Conservation (phyloP, 1,140 invertebrate species). For the Arion vulgaris region DNA sequence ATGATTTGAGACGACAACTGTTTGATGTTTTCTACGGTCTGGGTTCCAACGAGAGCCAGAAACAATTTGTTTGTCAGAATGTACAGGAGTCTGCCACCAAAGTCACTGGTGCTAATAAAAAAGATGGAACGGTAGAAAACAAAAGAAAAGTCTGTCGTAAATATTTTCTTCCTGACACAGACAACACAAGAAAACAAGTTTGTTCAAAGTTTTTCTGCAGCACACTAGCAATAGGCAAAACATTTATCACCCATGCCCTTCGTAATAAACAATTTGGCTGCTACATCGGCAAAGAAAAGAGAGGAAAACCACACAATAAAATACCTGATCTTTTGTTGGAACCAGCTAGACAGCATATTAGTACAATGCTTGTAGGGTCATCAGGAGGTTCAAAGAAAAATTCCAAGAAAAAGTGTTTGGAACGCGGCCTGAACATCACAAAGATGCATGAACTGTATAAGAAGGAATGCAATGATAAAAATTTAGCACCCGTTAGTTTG, state of each 20-base stretch:
- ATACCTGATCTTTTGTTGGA: constrained; percentile 2
- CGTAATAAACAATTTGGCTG: constrained; percentile 25
- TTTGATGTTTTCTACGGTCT: constrained; percentile 24
- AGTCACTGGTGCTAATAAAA: not conserved
- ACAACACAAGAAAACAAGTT: constrained; percentile 28
- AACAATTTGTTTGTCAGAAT: constrained; percentile 32
- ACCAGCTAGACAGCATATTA: constrained; percentile 15
- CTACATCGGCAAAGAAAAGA: constrained; percentile 21
- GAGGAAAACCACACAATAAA: constrained; percentile 24
- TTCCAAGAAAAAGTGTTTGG: constrained; percentile 8
- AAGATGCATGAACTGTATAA: constrained; percentile 28
- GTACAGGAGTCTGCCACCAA: constrained; percentile 10
- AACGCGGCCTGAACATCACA: constrained; percentile 10
- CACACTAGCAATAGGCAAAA: constrained; percentile 23
- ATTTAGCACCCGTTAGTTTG: constrained; percentile 2
- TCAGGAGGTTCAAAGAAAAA: not conserved
- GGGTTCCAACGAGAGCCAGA: constrained; percentile 27
- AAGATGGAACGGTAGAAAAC: not conserved
- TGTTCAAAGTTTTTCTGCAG: constrained; percentile 21
- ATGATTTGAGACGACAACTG: not conserved
- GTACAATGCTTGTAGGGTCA: not conserved
- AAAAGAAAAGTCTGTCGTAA: constrained; percentile 24
- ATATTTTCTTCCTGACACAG: constrained; percentile 20
- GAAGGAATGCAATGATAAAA: not conserved
- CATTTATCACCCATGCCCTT: constrained; percentile 24